Conservation (phyloP, 2,888 invertebrate species). For the Byasa hedistus region DNA sequence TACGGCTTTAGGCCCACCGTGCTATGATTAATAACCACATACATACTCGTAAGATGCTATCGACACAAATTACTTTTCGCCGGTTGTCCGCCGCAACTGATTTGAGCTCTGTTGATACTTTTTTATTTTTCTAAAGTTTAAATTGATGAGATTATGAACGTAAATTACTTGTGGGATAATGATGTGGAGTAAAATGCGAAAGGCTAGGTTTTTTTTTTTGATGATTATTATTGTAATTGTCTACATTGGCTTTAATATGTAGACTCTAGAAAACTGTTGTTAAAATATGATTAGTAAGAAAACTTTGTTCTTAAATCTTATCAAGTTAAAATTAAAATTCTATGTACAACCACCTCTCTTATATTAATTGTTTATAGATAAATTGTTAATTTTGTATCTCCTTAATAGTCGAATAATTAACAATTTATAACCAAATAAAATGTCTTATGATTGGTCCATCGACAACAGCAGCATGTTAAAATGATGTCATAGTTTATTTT, state of each 20-base stretch:
- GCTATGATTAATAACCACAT: slow-evolving; percentile 14
- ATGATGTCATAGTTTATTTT: background rate
- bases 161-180: background rate
- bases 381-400: too few relatives aligned
- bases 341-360: background rate
- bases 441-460: background rate
- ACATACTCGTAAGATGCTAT: slow-evolving; percentile 16
- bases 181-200: background rate
- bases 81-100: slow-evolving; percentile 4
- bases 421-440: too few relatives aligned
- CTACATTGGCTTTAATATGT: too few relatives aligned
- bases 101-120: slow-evolving; percentile 1
- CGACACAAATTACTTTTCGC: slow-evolving; percentile 25
- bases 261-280: too few relatives aligned
- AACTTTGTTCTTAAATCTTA: background rate
- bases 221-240: background rate
- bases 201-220: background rate
- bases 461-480: background rate
- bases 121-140: background rate
- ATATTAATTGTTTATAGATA: too few relatives aligned
- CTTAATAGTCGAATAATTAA: too few relatives aligned
- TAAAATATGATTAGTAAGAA: too few relatives aligned
- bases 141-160: background rate
- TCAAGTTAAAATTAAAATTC: background rate
- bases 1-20: background rate